Base-by-base conservation (phyloP, 53 echinoderm and acorn worm genomes). In the Stichopus horrens region DNA sequence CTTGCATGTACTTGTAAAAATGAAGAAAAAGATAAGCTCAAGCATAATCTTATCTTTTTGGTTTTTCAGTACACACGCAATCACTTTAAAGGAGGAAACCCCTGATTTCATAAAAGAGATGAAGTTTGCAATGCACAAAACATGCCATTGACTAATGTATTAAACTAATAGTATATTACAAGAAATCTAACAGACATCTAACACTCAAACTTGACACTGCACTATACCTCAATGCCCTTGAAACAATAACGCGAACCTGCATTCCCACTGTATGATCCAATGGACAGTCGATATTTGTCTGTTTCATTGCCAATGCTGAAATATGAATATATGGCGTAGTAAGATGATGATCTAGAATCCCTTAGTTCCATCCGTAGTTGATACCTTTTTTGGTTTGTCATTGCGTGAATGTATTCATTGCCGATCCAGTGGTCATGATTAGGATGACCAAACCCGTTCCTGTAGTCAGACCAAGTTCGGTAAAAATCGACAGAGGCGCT, bases 201-300 rank as follows among this genome's bases (percentile, higher is more conserved):
- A 37, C 37, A 37, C 37, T 37, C 37, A 37, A 37, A 2, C 37
- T 1, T 37, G 37, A 37, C 37, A 2, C 37, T 37, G 37, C 37
- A 37, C 37, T 37, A 37, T 37, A 37, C 37, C 0, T 2, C 37
- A 37, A 1, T 37, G n/a, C n/a, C n/a, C n/a, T 37, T 37, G 37
- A 37, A 37, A 37, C 37, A 37, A 37, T 37, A 37, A 37, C 37
- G 8, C 63, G 7, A 68, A 68, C 71, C 71, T n/a, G 18, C 71
- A 68, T 13, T 16, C 18, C 71, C 71, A 68, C 18, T 68, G 71
- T 16, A 68, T 68, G 71, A 68, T 11, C 71, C 71, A 68, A 68
- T 68, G 18, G 71, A 68, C 19, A 68, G 71, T 68, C 71, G 71
- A 68, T 68, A 68, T 68, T 68, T 68, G 71, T 68, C 71, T n/a